A percentile compares a stretch with the other conserved stretches of the same genome.
These are phyloP conservation scores for Trypoxylon attenuatum DNA, from an alignment of 2,888 invertebrate species.

Conservation along the genomic window DNA sequence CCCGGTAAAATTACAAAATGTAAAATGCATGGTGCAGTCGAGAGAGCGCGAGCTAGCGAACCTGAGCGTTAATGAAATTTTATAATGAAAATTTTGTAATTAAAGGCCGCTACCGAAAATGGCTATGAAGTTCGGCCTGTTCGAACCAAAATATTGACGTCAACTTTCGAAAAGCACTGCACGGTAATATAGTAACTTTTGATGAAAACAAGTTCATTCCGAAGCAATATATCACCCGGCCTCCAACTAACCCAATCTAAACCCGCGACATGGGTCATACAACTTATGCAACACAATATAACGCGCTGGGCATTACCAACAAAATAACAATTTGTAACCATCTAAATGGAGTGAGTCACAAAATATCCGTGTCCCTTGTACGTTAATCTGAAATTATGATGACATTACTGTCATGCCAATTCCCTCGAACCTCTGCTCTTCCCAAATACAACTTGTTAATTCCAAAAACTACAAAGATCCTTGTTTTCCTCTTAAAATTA, in stretches of 20 bases:
- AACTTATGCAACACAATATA: background rate
- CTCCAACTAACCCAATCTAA: background rate
- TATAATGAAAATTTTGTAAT: slow-evolving; percentile 9
- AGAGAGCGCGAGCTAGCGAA: background rate
- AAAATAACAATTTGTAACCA: no score
- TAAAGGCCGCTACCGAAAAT: slow-evolving; percentile 4
- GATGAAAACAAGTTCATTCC: background rate
- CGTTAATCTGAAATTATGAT: no score
- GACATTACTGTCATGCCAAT: no score
- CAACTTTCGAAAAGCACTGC: slow-evolving; percentile 11
- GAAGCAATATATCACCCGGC: background rate
- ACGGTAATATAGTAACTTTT: background rate
- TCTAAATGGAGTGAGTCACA: no score
- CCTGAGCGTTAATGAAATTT: background rate
- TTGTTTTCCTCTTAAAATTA: no score
- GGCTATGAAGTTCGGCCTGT: background rate
- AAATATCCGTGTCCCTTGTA: no score
- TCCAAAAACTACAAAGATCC: no score
- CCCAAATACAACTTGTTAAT: no score
- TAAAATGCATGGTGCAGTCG: background rate
- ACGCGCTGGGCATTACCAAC: no score
- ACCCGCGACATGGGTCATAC: background rate
- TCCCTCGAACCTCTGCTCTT: no score
- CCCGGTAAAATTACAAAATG: background rate
- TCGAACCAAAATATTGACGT: background rate